Evolutionary conservation across 1,140 invertebrate genomes (phyloP).

Genomic region (Forficula auricularia): DNA sequence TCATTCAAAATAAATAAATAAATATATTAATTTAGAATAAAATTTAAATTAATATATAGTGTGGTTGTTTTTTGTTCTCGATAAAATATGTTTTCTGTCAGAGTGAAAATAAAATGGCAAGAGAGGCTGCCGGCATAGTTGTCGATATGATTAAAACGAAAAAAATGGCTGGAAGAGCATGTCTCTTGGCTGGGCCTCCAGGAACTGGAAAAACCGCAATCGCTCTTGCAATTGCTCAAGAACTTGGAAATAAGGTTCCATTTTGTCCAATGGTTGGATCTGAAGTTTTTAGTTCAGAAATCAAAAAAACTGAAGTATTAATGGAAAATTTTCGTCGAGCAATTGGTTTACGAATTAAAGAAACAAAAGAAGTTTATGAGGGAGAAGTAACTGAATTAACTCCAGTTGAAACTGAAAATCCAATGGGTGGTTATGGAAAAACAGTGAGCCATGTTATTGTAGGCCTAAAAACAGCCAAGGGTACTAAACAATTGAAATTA

Average conservation of each 20-base stretch:
- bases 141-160: constrained; percentile 94
- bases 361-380: constrained; percentile 99
- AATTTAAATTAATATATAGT: no score
- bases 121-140: constrained; percentile 92
- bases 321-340: constrained; percentile 99
- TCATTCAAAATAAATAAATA: no score
- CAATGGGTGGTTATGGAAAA: constrained; percentile 94
- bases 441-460: constrained; percentile 94
- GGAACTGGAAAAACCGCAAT: constrained; percentile 98
- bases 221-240: constrained; percentile 92
- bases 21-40: no score
- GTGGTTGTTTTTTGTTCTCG: no score
- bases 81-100: no score
- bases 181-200: constrained; percentile 89
- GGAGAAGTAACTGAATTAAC: constrained; percentile 98
- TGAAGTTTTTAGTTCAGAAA: constrained; percentile 97
- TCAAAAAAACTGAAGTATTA: constrained; percentile 99
- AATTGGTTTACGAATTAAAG: constrained; percentile 85
- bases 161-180: constrained; percentile 93
- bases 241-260: constrained; percentile 92
- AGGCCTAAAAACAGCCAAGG: constrained; percentile 93
- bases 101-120: no score
- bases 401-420: constrained; percentile 93
- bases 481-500: constrained; percentile 92
- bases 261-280: constrained; percentile 99